These are phyloP conservation scores for Cryptotis parvus DNA, from an alignment of 2,113 vertebrate species.

Conservation along the genomic window DNA sequence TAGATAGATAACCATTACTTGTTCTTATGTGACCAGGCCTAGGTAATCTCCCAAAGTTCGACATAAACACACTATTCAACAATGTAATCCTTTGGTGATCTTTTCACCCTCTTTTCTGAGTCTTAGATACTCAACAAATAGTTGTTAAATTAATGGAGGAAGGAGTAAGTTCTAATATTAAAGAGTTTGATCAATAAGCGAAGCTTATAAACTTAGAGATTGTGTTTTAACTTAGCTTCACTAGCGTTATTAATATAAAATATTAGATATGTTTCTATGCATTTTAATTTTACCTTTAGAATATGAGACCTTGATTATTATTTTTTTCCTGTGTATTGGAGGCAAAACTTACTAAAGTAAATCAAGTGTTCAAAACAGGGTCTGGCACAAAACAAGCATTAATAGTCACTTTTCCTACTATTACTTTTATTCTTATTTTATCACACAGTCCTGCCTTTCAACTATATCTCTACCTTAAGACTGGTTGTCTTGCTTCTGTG, in stretches of 20 bases:
- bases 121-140: background rate
- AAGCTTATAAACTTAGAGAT: background rate
- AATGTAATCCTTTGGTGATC: background rate
- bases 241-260: background rate
- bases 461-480: constrained; percentile 59
- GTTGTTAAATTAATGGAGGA: background rate
- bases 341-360: background rate
- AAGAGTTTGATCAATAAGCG: background rate
- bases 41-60: background rate
- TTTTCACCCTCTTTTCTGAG: background rate
- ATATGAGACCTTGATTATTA: background rate
- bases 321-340: background rate
- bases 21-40: background rate
- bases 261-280: background rate
- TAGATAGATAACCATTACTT: background rate
- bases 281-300: background rate
- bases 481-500: constrained; percentile 44
- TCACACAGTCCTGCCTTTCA: background rate
- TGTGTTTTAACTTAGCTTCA: background rate
- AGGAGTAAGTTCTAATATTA: background rate
- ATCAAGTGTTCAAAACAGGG: background rate
- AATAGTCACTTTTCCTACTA: background rate
- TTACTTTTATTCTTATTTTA: background rate
- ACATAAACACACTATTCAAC: background rate
- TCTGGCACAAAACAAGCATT: background rate